Evolutionary conservation across 2,797 vertebrate species (phyloP), one percentile per base, ranked within the genome.

Genomic region (Schizothorax lantsangensis): DNA sequence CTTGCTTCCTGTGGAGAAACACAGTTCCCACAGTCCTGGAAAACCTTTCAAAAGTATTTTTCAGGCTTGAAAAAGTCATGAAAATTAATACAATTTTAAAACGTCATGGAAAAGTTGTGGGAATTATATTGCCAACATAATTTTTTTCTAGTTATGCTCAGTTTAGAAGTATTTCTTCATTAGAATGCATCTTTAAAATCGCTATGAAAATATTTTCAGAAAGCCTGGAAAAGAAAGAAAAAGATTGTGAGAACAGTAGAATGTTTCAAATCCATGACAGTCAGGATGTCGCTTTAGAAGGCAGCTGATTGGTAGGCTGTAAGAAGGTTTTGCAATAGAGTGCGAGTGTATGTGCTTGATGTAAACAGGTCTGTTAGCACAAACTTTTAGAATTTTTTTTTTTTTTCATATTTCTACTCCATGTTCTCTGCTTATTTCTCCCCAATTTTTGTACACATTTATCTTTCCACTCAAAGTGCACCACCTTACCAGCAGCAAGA

Each of bases 401-500:
- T n/a, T n/a, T n/a, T 68, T 9, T 54, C n/a, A 2, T 66, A 64
- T 74, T 82, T 81, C 57, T 69, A 17, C 54, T 45, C 30, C 8
- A 0, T 23, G 6, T 30, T 71, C 12, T 68, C 3, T 49, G 33
- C 36, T 19, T 52, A 54, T 79, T 26, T 71, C 73, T 84, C 33
- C 78, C n/a, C 57, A 54, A n/a, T 59, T 79, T 62, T 81, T 8
- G 8, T 23, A 57, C 26, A 5, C n/a, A 66, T 79, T 83, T 14
- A 72, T 47, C 47, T 64, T 69, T 72, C 54, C 59, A 62, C 59
- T 74, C 57, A 88, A 83, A 79, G 47, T 82, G 47, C 64, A 36
- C 5, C 72, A 79, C 33, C 52, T 85, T 40, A 73, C 54, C 26
- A 71, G 14, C 71, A 69, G 75, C 87, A 62, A 52, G 80, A 77